Evolutionary conservation across 2,888 invertebrate species (phyloP), one percentile per base, ranked within the genome.

Genomic region (Drosophila stalkeri): DNA sequence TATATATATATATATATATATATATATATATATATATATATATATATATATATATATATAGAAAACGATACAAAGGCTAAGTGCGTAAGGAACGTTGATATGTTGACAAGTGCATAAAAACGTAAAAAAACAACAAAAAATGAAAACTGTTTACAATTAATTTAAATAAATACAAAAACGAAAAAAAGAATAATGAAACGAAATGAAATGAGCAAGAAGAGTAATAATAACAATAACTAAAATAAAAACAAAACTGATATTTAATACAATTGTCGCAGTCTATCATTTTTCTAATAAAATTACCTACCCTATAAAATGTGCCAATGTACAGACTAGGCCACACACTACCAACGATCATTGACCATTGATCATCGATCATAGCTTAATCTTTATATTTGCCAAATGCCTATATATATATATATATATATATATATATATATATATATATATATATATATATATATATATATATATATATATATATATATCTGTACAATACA

Each of bases 201-300:
- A 66, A 65, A 44, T 52, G n/a, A 67, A 56, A 49, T 65, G 64
- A 70, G 37, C 20, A 23, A 33, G 46, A 72, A 44, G 63, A 82
- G 77, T 81, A 85, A 88, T 88, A 88, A 83, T 88, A 88, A 83
- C 73, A 88, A 88, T 80, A 85, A 85, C 71, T 77, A 82, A 86
- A 88, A 85, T 67, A 79, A 88, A 85, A 83, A 62, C 70, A 72
- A 88, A 85, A 83, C 81, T 88, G 84, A 88, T 85, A 88, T 88
- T 85, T 86, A 85, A 85, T 85, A 85, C 81, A 83, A 86, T 69
- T 59, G 43, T 61, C 54, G 65, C 78, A 75, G 80, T 84, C 69
- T 77, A 73, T 81, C 69, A 73, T 79, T 75, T 79, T 71, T 57
- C 52, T 63, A 60, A 18, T 14, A 18, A 18, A 51, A 18, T 14